Base-by-base conservation (phyloP, 2,797 vertebrate species). In the Spinus pinus region DNA sequence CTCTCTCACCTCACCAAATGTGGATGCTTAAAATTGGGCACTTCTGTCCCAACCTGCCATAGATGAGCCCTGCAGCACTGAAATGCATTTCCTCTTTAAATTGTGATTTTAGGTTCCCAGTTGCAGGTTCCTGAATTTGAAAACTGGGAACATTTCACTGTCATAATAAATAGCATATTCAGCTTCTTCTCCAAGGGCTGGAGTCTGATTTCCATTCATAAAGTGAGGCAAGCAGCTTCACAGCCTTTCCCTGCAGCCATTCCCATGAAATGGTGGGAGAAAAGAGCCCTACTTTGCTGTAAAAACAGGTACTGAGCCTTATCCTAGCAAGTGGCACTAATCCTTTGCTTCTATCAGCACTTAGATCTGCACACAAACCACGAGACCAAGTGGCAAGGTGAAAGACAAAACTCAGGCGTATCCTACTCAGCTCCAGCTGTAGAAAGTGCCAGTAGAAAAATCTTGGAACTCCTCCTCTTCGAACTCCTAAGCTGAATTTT, bases 351-450 rank as follows among this genome's bases (percentile, higher is more conserved):
- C 73, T 58, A 22, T 79, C 57, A 75, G 19, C 80, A 33, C 54
- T 90, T 53, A 47, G 27, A 65, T 90, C 77, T 89, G 65, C 81
- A 81, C 27, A 35, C 25, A 74, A 93, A 33, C 44, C 49, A 50
- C 37, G 28, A 54, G 62, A 87, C 28, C 66, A 72, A 84, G 73
- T 35, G 44, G 42, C 0, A 0, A 78, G 28, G 70, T 89, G 81
- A 91, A 94, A 91, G 88, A 79, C 12, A 1, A 35, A 83, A 75
- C 24, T 90, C 65, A 53, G 84, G 19, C 6, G 0, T 54, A 54
- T 33, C 35, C 72, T 31, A 27, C 44, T n/a, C 30, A 50, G 23
- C 37, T 67, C 18, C 42, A 22, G 37, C 12, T 0, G 0, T 24
- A 60, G 60, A 57, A 71, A 58, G 14, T 10, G 14, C 23, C 41